A percentile compares a stretch with the other conserved stretches of the same genome.
Conservation (phyloP, 2,797 vertebrate genomes). For the Oophaga sylvatica region DNA sequence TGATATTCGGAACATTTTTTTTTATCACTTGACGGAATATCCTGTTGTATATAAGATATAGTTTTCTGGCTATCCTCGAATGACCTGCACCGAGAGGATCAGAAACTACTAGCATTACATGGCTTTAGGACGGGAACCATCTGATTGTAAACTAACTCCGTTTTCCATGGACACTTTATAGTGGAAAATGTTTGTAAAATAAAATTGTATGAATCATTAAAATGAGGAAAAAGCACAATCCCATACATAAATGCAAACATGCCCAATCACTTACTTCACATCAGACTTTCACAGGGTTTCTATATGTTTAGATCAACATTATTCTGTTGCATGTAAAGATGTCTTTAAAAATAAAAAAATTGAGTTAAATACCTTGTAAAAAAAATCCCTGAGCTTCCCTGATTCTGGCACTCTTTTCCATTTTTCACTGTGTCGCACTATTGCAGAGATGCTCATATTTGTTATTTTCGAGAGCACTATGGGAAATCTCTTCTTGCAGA, state of each 20-base stretch:
- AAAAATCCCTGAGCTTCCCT: too few species aligned
- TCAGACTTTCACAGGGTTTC: background rate
- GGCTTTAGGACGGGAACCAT: background rate
- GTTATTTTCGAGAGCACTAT: too few species aligned
- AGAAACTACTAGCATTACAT: background rate
- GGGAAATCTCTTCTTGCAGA: too few species aligned
- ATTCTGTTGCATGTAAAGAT: too few species aligned
- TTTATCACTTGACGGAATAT: background rate
- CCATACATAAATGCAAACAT: background rate
- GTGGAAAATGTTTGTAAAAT: constrained; percentile 36
- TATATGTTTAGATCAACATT: background rate
- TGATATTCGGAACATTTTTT: background rate
- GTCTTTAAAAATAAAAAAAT: too few species aligned
- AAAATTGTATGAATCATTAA: constrained; percentile 26
- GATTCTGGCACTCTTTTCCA: too few species aligned
- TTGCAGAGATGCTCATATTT: too few species aligned
- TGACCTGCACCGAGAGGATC: background rate
- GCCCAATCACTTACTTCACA: background rate
- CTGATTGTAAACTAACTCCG: background rate
- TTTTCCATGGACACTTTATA: constrained; percentile 11
- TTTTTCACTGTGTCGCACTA: too few species aligned
- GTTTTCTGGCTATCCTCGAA: constrained; percentile 16
- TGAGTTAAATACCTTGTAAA: too few species aligned
- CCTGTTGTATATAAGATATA: background rate
- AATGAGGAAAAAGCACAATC: background rate